Conservation (phyloP, 1,140 invertebrate species). For the Holotrichia oblita region DNA sequence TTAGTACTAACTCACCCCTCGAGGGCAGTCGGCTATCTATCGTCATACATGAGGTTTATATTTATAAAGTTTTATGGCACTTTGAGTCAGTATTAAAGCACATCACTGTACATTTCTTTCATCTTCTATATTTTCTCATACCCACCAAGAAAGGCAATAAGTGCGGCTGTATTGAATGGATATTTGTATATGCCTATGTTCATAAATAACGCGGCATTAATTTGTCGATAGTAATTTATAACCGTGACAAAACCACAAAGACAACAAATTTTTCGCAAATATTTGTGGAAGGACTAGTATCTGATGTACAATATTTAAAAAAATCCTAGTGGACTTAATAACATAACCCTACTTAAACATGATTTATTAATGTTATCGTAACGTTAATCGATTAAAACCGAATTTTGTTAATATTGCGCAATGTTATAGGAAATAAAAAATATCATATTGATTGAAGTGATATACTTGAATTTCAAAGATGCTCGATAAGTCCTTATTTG, state of each 20-base stretch:
- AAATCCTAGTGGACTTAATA: not conserved
- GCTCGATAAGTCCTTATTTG: too few species aligned
- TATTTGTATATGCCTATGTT: not conserved
- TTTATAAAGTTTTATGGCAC: too few species aligned
- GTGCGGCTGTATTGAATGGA: not conserved
- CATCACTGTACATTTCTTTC: too few species aligned
- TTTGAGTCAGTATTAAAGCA: too few species aligned
- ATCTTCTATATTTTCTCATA: not conserved
- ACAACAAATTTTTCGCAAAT: constrained; percentile 10
- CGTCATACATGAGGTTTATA: too few species aligned
- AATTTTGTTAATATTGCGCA: not conserved
- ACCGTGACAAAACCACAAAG: not conserved
- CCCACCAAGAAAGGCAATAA: not conserved
- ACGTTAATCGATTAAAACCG: not conserved
- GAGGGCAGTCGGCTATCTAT: too few species aligned
- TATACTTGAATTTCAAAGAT: too few species aligned
- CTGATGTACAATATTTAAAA: not conserved
- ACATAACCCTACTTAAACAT: constrained; percentile 15
- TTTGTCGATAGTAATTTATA: constrained; percentile 16
- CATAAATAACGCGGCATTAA: constrained; percentile 6
- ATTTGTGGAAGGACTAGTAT: not conserved
- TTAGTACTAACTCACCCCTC: too few species aligned
- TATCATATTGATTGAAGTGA: too few species aligned
- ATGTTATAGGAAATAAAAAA: too few species aligned
- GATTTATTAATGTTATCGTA: constrained; percentile 30